A percentile compares a stretch with the other conserved stretches of the same genome.
Conservation (phyloP, 2,888 invertebrate species). For the Agrotis ipsilon region DNA sequence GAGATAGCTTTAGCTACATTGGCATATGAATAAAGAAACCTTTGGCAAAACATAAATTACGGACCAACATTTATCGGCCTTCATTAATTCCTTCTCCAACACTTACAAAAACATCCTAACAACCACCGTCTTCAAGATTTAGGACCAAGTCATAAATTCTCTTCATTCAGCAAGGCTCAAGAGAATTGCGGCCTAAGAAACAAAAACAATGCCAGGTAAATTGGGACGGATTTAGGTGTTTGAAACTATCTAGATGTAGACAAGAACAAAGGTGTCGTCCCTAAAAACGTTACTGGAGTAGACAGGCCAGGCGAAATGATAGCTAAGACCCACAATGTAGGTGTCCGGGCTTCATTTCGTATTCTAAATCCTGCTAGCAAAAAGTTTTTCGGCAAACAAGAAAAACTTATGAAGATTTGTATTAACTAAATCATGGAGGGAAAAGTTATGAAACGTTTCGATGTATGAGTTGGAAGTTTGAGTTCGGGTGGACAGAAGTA, state of each 20-base stretch:
- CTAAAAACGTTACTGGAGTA: constrained; percentile 25
- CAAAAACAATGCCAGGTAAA: constrained; percentile 51
- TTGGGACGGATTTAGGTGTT: constrained; percentile 27
- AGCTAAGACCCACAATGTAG: constrained; percentile 8
- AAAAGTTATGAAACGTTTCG: constrained; percentile 29
- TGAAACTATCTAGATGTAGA: constrained; percentile 33
- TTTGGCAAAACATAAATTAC: constrained; percentile 36
- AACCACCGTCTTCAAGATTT: constrained; percentile 39
- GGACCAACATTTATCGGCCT: constrained; percentile 39
- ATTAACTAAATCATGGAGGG: constrained; percentile 38
- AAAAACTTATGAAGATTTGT: constrained; percentile 39
- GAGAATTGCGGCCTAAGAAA: constrained; percentile 25
- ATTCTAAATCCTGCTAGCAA: constrained; percentile 43
- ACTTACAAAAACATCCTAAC: constrained; percentile 44
- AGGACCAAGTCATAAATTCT: constrained; percentile 40
- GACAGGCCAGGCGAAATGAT: constrained; percentile 13
- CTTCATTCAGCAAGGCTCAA: constrained; percentile 21
- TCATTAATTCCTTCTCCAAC: constrained; percentile 36
- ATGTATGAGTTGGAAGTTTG: constrained; percentile 32
- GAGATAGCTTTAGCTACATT: not conserved
- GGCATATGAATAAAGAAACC: constrained; percentile 6
- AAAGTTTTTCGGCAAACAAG: constrained; percentile 43
- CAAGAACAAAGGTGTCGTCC: constrained; percentile 21
- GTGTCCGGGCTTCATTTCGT: constrained; percentile 32
- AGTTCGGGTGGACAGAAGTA: constrained; percentile 12